phyloP scores from a whole-genome alignment of 2,113 vertebrate species.

The Gasterosteus nipponicus region DNA sequence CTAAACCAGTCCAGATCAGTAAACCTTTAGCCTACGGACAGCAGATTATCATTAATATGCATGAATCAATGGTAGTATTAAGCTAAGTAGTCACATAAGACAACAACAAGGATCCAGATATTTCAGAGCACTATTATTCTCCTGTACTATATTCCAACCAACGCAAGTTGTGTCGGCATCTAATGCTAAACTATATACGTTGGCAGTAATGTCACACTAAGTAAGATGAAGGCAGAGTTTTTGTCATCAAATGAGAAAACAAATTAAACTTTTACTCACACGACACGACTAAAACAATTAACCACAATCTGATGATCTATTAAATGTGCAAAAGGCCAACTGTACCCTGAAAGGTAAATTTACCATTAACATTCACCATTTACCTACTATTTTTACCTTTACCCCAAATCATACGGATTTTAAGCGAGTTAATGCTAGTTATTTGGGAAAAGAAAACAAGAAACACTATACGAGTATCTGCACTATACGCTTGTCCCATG shows the following conservation, averaged over 20 bases:
- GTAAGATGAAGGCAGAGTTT: neutral
- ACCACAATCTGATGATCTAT: neutral
- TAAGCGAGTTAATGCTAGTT: neutral
- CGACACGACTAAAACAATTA: neutral
- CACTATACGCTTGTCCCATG: neutral
- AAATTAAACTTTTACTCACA: neutral
- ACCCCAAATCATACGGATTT: neutral
- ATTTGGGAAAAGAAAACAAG: neutral
- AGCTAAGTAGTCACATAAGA: neutral
- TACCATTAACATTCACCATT: neutral
- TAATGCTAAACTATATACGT: neutral
- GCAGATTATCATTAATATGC: slow-evolving; percentile 26
- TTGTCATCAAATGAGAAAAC: neutral
- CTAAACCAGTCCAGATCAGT: slow-evolving; percentile 26
- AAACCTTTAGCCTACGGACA: slow-evolving; percentile 2
- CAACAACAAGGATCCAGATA: slow-evolving; percentile 4
- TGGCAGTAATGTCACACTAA: neutral
- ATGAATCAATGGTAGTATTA: slow-evolving; percentile 19
- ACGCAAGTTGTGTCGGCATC: neutral
- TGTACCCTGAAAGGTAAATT: neutral
- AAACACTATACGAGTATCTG: too few species aligned
- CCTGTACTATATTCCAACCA: neutral
- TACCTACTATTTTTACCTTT: neutral
- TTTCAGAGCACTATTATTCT: neutral
- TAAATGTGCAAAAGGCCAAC: neutral